Evolutionary conservation across 1,140 invertebrate species (phyloP), one percentile per base, ranked within the genome.

Genomic region (Portunus trituberculatus): DNA sequence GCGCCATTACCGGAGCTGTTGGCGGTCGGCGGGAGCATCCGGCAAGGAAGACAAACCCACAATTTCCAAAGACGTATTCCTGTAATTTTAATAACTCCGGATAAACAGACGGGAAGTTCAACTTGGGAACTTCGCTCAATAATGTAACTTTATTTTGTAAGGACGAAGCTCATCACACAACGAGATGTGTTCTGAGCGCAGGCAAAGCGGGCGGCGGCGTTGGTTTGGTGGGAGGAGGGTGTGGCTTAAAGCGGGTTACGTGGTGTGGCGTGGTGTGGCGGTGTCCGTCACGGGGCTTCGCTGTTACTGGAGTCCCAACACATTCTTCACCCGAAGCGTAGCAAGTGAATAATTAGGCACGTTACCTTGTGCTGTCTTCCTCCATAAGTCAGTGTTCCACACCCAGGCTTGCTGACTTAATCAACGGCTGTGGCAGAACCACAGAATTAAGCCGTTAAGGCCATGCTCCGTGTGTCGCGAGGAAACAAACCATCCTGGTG

Each of bases 1-100:
- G 31, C 92, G 45, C 92, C 92, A 93, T 93, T 93, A 93, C 92
- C 32, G 84, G 46, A 93, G 92, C 84, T 93, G 92, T 93, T 93
- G 92, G 92, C 86, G 92, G 83, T 93, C 92, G 92, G 48, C 31
- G 82, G 86, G 82, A 93, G 46, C 92, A 93, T 93, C 92, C 92
- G 92, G 92, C 29, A n/a, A 52, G 45, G 67, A 84, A 46, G 52
- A 45, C 46, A 87, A 93, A 48, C 92, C 92, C 86, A 93, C 86
- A 84, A 93, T 93, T 93, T 93, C 48, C 52, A 10, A 29, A 87
- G 48, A 93, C 82, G 20, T 14, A 46, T 67, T 93, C 83, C 84
- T 87, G 83, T 93, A 84, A 93, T 87, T 67, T 87, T 84, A 84
- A 93, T 59, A 93, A 93, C 39, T 59, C 84, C 92, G 82, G 92